phyloP scores from a whole-genome alignment of 2,113 vertebrate species.

The Amphiprion ocellaris region DNA sequence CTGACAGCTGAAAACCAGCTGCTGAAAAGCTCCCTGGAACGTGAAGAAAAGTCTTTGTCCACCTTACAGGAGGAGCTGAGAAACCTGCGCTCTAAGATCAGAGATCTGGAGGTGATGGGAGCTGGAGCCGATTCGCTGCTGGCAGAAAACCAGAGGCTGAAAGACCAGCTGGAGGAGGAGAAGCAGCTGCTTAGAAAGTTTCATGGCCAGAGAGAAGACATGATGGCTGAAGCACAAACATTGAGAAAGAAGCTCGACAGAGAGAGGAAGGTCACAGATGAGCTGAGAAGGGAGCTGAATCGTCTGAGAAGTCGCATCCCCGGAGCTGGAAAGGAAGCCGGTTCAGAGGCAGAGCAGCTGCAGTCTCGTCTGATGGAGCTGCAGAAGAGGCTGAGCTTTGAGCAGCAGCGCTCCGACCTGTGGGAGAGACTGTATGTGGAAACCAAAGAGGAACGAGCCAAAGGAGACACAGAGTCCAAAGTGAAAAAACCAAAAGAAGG shows the following conservation, averaged over 20 bases:
- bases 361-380: slow-evolving; percentile 87
- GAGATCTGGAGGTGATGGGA: slow-evolving; percentile 87
- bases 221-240: slow-evolving; percentile 87
- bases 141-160: slow-evolving; percentile 90
- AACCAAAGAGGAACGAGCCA: slow-evolving; percentile 86
- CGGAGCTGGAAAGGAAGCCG: slow-evolving; percentile 20
- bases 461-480: slow-evolving; percentile 84
- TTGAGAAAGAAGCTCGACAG: slow-evolving; percentile 89
- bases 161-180: slow-evolving; percentile 89
- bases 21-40: slow-evolving; percentile 88
- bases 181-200: slow-evolving; percentile 85
- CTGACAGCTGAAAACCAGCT: slow-evolving; percentile 88
- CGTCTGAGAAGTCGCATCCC: slow-evolving; percentile 78
- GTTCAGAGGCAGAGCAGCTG: slow-evolving; percentile 83
- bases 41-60: slow-evolving; percentile 87
- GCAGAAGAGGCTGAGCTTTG: slow-evolving; percentile 92
- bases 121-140: slow-evolving; percentile 82
- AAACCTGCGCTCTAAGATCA: slow-evolving; percentile 87
- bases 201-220: slow-evolving; percentile 86
- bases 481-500: slow-evolving; percentile 87
- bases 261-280: slow-evolving; percentile 84
- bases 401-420: slow-evolving; percentile 96
- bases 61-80: slow-evolving; percentile 89
- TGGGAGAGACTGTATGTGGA: slow-evolving; percentile 97
- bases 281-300: slow-evolving; percentile 86